Percentiles rank a stretch among this genome's conserved stretches.
Evolutionary conservation across 2,888 invertebrate genomes (phyloP).

Genomic region (Ochropleura leucogaster): DNA sequence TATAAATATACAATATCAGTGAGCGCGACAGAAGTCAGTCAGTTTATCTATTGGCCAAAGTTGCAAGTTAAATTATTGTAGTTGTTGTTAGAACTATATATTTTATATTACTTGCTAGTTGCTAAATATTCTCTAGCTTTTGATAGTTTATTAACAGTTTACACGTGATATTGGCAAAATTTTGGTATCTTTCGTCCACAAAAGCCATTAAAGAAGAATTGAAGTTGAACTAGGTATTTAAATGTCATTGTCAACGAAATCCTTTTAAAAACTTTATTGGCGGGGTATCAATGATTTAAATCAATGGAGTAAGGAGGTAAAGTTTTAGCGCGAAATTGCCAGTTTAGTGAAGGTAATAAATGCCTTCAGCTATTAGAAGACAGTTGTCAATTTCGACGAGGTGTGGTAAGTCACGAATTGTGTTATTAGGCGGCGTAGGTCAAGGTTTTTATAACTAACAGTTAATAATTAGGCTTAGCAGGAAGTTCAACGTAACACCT

Average conservation of each 20-base stretch:
- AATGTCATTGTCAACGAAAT: neutral
- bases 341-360: slow-evolving; percentile 41
- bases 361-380: slow-evolving; percentile 33
- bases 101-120: too few species aligned
- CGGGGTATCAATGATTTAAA: neutral
- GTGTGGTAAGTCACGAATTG: slow-evolving; percentile 45
- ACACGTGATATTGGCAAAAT: too few species aligned
- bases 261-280: too few species aligned
- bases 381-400: slow-evolving; percentile 55
- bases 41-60: too few species aligned
- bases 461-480: neutral
- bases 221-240: neutral
- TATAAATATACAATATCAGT: too few species aligned
- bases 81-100: too few species aligned
- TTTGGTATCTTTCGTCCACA: too few species aligned
- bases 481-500: slow-evolving; percentile 9
- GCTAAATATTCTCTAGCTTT: too few species aligned
- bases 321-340: slow-evolving; percentile 34
- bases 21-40: too few species aligned
- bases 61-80: too few species aligned
- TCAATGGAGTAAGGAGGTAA: neutral
- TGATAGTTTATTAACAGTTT: too few species aligned
- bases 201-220: too few species aligned
- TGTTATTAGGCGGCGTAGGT: slow-evolving; percentile 29
- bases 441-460: slow-evolving; percentile 19